Evolutionary conservation across 2,797 vertebrate species (phyloP).

Genomic region (Ceyx erithaca): DNA sequence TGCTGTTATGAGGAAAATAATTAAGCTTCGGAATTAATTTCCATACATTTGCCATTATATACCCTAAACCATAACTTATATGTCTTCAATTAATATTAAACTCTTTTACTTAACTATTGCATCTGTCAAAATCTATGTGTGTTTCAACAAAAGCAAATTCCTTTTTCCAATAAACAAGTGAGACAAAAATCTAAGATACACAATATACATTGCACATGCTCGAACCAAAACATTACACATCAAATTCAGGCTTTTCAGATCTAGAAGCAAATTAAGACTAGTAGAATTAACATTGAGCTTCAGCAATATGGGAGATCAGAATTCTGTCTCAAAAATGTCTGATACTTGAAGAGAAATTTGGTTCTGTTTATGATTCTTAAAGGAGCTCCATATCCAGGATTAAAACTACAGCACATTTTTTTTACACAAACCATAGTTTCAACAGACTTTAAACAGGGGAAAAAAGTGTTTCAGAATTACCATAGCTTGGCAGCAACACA

Average conservation of each 20-base stretch:
- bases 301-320: neutral
- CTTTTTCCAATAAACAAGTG: neutral
- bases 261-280: neutral
- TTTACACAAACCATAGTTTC: neutral
- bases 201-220: neutral
- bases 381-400: neutral
- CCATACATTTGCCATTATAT: neutral
- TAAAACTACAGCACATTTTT: neutral
- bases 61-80: neutral
- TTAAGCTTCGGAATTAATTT: neutral
- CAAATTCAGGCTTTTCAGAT: neutral
- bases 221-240: neutral
- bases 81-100: neutral
- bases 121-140: neutral
- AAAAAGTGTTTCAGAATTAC: neutral
- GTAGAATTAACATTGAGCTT: neutral
- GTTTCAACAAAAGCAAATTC: neutral
- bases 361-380: neutral
- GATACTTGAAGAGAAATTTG: neutral
- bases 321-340: rapidly evolving
- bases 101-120: neutral
- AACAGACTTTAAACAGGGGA: rapidly evolving
- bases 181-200: neutral
- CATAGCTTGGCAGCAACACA: neutral
- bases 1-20: neutral